Conservation (phyloP, 2,113 vertebrate species). For the Colinus virginianus region DNA sequence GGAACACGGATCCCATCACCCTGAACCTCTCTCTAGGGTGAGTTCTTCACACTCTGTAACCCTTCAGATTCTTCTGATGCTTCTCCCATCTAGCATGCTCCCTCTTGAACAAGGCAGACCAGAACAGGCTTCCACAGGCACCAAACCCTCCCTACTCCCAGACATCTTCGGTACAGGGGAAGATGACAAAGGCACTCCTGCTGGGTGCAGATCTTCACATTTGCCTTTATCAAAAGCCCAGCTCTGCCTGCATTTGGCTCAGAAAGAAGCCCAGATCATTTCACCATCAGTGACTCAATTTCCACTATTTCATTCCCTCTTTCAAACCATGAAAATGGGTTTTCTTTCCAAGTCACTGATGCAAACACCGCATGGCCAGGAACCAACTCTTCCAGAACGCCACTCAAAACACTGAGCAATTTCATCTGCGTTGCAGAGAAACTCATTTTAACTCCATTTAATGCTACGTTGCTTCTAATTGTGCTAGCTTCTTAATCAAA, state of each 20-base stretch:
- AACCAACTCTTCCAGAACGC: not conserved
- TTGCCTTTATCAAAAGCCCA: not conserved
- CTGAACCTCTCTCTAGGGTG: not conserved
- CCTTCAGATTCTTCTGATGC: not conserved
- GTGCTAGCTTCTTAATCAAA: not conserved
- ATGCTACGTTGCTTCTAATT: not conserved
- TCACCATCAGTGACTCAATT: not conserved
- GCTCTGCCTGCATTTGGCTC: not conserved
- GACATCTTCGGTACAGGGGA: not conserved
- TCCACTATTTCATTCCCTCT: not conserved
- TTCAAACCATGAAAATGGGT: not conserved
- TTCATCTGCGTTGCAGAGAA: not conserved
- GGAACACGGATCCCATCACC: not conserved
- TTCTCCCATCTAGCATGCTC: not conserved
- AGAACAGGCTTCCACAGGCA: not conserved
- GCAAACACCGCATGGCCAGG: not conserved
- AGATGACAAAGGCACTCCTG: not conserved
- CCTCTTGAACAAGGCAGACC: not conserved
- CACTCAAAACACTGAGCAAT: not conserved
- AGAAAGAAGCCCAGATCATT: not conserved
- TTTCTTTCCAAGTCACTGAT: not conserved
- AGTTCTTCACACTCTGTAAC: not conserved
- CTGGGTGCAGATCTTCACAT: not conserved
- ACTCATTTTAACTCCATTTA: not conserved
- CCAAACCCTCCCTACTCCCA: not conserved